phyloP scores from a whole-genome alignment of 2,797 vertebrate genomes.

The Girardinus metallicus region DNA sequence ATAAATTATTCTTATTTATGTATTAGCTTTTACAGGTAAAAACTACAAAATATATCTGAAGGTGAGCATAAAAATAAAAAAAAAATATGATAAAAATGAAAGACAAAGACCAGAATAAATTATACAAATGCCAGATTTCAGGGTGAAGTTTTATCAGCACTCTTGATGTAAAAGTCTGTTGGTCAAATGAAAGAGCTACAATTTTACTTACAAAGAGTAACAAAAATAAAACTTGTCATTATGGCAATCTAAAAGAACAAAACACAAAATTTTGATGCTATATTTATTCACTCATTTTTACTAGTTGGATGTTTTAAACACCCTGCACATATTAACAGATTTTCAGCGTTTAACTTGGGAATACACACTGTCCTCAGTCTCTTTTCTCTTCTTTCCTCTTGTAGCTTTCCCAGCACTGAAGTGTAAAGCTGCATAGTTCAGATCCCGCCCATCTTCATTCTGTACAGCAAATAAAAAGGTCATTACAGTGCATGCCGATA shows the following conservation, averaged over 20 bases:
- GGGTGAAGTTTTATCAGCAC: background rate
- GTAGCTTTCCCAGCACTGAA: constrained; percentile 6
- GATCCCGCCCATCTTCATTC: background rate
- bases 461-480: rapidly evolving
- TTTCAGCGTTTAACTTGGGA: constrained; percentile 8
- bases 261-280: background rate
- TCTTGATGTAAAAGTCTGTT: background rate
- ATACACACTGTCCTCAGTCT: background rate
- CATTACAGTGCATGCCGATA: background rate
- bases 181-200: background rate
- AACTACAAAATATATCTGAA: background rate
- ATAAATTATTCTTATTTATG: background rate
- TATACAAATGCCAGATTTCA: background rate
- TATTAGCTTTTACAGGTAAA: background rate
- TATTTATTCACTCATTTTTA: background rate
- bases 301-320: background rate
- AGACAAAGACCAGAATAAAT: background rate
- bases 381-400: background rate
- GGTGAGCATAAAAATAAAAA: background rate
- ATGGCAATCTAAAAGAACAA: background rate
- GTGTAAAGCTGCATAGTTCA: constrained; percentile 14
- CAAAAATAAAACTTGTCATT: background rate
- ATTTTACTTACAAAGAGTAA: background rate
- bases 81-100: background rate
- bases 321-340: background rate